These are phyloP conservation scores for Caenorhabditis angaria DNA, from an alignment of 2,888 invertebrate species.

Conservation along the genomic window DNA sequence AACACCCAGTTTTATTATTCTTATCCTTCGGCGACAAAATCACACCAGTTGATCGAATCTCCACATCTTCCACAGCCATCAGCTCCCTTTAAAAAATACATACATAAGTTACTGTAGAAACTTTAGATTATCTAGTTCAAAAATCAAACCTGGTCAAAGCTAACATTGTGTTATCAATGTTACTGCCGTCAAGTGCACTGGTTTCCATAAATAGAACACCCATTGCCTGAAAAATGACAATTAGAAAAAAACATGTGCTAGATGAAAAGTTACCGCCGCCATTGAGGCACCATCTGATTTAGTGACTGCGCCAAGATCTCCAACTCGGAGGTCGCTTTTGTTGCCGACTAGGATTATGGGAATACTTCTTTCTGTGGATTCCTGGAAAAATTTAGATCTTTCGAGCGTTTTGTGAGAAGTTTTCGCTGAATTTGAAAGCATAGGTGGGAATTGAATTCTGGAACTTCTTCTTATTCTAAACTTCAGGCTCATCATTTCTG, in stretches of 20 bases:
- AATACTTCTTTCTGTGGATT: slow-evolving; percentile 75
- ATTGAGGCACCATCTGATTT: slow-evolving; percentile 52
- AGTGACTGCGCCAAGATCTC: slow-evolving; percentile 59
- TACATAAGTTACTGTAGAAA: neutral
- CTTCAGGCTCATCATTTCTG: too few species aligned
- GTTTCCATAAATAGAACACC: slow-evolving; percentile 65
- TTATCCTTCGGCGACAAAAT: slow-evolving; percentile 50
- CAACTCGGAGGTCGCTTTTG: slow-evolving; percentile 77
- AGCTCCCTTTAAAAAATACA: slow-evolving; percentile 53
- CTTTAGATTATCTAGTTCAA: neutral
- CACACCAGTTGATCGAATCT: slow-evolving; percentile 59
- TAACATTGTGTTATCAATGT: slow-evolving; percentile 62
- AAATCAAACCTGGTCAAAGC: slow-evolving; percentile 59
- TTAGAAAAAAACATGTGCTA: neutral
- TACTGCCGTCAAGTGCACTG: slow-evolving; percentile 66
- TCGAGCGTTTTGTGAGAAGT: too few species aligned
- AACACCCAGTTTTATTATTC: slow-evolving; percentile 53
- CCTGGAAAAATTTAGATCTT: too few species aligned
- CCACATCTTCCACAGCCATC: slow-evolving; percentile 65
- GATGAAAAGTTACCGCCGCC: slow-evolving; percentile 50
- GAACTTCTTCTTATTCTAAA: too few species aligned
- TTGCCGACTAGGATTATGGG: slow-evolving; percentile 78
- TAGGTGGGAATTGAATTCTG: too few species aligned
- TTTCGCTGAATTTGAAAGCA: too few species aligned
- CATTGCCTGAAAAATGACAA: slow-evolving; percentile 46